These are phyloP conservation scores for Phoxinus dragarum DNA, from an alignment of 2,797 vertebrate species.

Conservation along the genomic window DNA sequence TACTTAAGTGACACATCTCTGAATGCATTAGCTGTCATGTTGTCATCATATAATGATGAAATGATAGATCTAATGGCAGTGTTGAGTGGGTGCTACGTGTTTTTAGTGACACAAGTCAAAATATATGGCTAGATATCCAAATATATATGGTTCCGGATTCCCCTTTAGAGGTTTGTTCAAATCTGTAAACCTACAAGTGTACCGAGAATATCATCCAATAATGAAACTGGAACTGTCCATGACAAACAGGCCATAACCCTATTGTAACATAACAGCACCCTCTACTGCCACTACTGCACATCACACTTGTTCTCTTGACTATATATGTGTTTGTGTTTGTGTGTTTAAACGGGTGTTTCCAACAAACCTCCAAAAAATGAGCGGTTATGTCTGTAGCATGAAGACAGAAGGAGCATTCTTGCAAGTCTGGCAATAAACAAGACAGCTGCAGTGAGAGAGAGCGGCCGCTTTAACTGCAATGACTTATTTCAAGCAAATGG, in stretches of 20 bases:
- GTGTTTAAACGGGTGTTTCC: slow-evolving; percentile 15
- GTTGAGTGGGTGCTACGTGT: neutral
- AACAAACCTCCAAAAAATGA: neutral
- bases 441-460: slow-evolving; percentile 15
- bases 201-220: neutral
- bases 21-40: neutral
- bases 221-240: neutral
- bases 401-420: slow-evolving; percentile 11
- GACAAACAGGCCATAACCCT: neutral
- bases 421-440: slow-evolving; percentile 33
- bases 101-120: neutral
- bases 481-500: slow-evolving; percentile 49
- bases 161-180: neutral
- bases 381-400: neutral
- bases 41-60: neutral
- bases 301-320: neutral
- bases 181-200: neutral
- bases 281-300: slow-evolving; percentile 2
- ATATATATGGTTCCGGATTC: neutral
- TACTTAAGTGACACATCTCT: slow-evolving; percentile 12
- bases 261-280: slow-evolving; percentile 21
- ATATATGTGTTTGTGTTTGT: slow-evolving; percentile 15
- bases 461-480: slow-evolving; percentile 35
- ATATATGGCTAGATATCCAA: neutral
- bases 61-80: neutral